Percentiles rank a stretch among this genome's conserved stretches.
Conservation (phyloP, 1,140 invertebrate species). For the Pseudomyrmex sp. region DNA sequence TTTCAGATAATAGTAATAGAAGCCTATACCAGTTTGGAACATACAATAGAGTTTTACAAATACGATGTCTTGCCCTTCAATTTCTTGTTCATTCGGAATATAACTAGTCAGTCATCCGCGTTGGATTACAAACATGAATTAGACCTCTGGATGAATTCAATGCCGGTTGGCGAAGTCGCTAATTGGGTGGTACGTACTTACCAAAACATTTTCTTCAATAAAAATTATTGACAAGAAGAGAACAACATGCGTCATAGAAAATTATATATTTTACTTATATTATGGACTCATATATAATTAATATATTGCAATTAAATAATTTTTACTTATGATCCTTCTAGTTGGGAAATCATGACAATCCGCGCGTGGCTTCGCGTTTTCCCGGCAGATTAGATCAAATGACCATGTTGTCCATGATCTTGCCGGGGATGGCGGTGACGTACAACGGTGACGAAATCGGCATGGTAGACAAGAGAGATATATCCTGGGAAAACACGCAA, state of each 20-base stretch:
- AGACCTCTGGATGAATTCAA: conserved; percentile 83
- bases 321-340: background rate
- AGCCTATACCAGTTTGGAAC: conserved; percentile 83
- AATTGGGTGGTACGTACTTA: conserved; percentile 88
- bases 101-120: conserved; percentile 81
- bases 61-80: conserved; percentile 88
- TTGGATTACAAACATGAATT: conserved; percentile 80
- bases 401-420: conserved; percentile 90
- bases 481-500: conserved; percentile 86
- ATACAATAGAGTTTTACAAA: conserved; percentile 86
- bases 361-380: conserved; percentile 88
- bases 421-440: conserved; percentile 91
- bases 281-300: too few relatives aligned
- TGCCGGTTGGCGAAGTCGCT: conserved; percentile 81
- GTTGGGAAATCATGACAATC: conserved; percentile 91
- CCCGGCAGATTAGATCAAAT: conserved; percentile 89
- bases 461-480: conserved; percentile 88
- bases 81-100: conserved; percentile 83
- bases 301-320: background rate
- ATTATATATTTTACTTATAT: background rate
- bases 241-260: background rate
- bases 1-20: conserved; percentile 85
- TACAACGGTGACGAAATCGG: conserved; percentile 95
- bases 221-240: too few relatives aligned
- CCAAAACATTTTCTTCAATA: background rate